Percentiles rank a stretch among this genome's conserved stretches.
These are phyloP conservation scores for Theonella swinhoei DNA, from an alignment of 37 sponge, comb jelly and placozoan species.

Conservation along the genomic window DNA sequence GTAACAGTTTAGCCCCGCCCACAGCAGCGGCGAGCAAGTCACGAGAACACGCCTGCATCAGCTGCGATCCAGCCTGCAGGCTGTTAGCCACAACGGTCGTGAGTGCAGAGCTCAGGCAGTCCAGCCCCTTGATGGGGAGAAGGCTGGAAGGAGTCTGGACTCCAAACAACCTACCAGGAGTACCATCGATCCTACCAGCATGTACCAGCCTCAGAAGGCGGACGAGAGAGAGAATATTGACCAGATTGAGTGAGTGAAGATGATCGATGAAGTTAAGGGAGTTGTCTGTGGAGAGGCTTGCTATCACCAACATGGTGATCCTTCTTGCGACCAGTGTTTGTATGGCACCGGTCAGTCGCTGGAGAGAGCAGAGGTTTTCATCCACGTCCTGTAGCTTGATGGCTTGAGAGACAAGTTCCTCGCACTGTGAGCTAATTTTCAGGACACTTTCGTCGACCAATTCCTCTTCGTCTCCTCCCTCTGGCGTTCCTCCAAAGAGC, in stretches of 20 bases:
- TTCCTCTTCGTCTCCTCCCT: background rate
- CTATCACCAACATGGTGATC: constrained; percentile 20
- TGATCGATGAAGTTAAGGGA: constrained; percentile 2
- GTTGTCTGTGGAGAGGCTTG: constrained; percentile 19
- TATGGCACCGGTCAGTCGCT: constrained; percentile 26
- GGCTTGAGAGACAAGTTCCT: constrained; percentile 36
- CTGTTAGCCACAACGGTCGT: constrained; percentile 14
- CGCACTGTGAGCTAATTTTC: constrained; percentile 11
- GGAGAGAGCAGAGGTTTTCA: constrained; percentile 32
- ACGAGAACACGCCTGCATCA: constrained; percentile 52
- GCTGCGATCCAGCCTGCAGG: constrained; percentile 22
- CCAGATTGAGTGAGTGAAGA: constrained; percentile 22
- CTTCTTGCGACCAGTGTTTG: constrained; percentile 37
- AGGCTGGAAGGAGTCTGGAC: constrained; percentile 20
- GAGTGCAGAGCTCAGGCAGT: constrained; percentile 42
- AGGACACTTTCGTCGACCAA: background rate
- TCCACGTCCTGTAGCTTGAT: constrained; percentile 13
- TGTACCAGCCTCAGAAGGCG: constrained; percentile 56
- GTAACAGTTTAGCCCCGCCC: constrained; percentile 50
- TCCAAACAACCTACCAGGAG: constrained; percentile 8
- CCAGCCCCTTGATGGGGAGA: constrained; percentile 16
- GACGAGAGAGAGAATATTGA: constrained; percentile 15
- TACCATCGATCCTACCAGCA: constrained; percentile 58
- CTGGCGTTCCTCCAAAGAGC: background rate
- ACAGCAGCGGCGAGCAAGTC: constrained; percentile 68